phyloP scores from a whole-genome alignment of 2,113 vertebrate genomes.

The Vireo altiloquus region DNA sequence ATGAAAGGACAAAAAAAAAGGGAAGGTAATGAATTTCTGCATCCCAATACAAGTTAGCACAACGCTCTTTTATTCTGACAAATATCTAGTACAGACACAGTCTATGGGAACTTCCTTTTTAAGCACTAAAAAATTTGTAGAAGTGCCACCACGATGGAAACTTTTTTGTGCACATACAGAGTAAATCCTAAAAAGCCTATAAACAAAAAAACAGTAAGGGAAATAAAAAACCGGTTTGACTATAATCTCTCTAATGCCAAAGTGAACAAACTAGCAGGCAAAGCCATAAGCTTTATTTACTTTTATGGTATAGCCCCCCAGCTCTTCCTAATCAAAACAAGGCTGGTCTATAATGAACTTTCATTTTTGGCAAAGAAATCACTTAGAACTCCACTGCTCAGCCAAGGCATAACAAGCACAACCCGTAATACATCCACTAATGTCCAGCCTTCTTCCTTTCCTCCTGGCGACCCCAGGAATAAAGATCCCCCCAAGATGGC shows the following conservation, averaged over 20 bases:
- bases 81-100: neutral
- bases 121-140: neutral
- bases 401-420: neutral
- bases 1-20: neutral
- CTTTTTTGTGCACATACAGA: neutral
- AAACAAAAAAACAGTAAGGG: neutral
- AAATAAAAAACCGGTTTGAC: neutral
- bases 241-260: neutral
- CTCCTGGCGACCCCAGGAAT: neutral
- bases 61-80: neutral
- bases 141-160: neutral
- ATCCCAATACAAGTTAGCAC: neutral
- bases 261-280: neutral
- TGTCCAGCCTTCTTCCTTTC: neutral
- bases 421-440: accelerated
- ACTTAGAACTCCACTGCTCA: neutral
- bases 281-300: neutral
- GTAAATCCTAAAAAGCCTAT: neutral
- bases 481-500: neutral
- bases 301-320: neutral
- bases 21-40: neutral
- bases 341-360: neutral
- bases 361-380: neutral
- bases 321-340: conserved; percentile 39
- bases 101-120: neutral